phyloP scores from a whole-genome alignment of 2,888 invertebrate species.

The Cenopis cana region DNA sequence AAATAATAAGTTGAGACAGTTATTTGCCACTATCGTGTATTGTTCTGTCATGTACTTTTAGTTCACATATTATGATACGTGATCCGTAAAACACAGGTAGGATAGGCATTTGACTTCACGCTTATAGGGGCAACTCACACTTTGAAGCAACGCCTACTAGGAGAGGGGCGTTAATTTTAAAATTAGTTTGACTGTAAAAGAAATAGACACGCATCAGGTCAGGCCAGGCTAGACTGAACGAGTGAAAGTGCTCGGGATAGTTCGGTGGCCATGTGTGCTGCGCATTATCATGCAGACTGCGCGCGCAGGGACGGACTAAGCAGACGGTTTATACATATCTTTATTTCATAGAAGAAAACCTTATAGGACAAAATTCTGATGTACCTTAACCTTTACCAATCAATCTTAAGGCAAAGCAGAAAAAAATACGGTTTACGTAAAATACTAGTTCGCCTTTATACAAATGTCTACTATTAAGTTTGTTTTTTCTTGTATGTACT shows the following conservation, averaged over 20 bases:
- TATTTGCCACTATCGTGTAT: not conserved
- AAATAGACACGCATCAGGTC: slow-evolving; percentile 1
- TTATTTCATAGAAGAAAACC: no score
- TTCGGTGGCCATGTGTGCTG: slow-evolving; percentile 52
- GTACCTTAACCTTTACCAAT: no score
- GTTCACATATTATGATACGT: not conserved
- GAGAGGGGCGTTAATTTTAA: not conserved
- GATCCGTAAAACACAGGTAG: not conserved
- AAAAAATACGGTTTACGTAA: no score
- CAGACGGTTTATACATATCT: not conserved
- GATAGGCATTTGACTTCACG: no score
- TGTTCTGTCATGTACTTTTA: not conserved
- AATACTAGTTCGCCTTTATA: no score
- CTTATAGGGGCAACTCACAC: no score
- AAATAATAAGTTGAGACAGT: slow-evolving; percentile 16
- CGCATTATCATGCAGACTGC: slow-evolving; percentile 51
- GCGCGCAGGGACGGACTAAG: slow-evolving; percentile 45
- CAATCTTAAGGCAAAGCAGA: no score
- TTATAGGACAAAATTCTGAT: no score
- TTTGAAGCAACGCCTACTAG: no score
- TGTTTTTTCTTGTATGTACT: no score
- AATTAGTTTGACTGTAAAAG: not conserved
- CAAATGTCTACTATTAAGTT: no score
- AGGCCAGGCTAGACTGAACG: not conserved
- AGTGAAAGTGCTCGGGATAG: slow-evolving; percentile 62